phyloP scores from a whole-genome alignment of 2,113 vertebrate species.

The Helogale parvula region DNA sequence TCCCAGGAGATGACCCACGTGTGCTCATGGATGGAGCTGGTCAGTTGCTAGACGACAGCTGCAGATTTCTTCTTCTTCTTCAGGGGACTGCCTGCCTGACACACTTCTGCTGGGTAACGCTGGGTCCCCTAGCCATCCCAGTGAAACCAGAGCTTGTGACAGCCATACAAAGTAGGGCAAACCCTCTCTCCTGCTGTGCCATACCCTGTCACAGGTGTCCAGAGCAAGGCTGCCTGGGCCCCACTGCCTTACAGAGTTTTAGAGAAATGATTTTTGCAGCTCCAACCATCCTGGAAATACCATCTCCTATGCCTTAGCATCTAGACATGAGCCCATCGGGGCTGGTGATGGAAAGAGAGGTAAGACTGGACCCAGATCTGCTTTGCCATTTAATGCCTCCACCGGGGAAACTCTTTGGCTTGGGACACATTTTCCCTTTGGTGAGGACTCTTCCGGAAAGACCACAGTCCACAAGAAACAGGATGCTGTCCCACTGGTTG shows the following conservation, averaged over 20 bases:
- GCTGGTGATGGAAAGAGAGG: neutral
- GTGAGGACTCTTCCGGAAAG: neutral
- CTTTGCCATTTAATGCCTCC: neutral
- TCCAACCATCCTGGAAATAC: neutral
- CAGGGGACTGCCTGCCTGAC: neutral
- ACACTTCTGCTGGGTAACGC: neutral
- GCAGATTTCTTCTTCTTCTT: neutral
- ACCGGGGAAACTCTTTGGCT: neutral
- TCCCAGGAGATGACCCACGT: neutral
- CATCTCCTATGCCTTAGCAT: neutral
- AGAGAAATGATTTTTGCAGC: neutral
- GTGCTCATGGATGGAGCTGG: neutral
- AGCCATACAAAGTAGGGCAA: neutral
- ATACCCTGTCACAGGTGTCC: neutral
- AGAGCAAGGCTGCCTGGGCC: neutral
- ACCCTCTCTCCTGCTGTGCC: neutral
- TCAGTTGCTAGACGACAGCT: neutral
- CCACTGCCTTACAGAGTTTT: neutral
- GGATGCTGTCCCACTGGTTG: neutral
- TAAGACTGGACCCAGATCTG: neutral
- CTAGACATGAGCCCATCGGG: neutral
- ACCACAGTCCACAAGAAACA: neutral
- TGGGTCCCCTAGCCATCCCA: too few relatives aligned
- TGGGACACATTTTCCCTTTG: neutral
- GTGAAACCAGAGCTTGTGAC: neutral